phyloP scores from a whole-genome alignment of 2,797 vertebrate species.

The Picus viridis region DNA sequence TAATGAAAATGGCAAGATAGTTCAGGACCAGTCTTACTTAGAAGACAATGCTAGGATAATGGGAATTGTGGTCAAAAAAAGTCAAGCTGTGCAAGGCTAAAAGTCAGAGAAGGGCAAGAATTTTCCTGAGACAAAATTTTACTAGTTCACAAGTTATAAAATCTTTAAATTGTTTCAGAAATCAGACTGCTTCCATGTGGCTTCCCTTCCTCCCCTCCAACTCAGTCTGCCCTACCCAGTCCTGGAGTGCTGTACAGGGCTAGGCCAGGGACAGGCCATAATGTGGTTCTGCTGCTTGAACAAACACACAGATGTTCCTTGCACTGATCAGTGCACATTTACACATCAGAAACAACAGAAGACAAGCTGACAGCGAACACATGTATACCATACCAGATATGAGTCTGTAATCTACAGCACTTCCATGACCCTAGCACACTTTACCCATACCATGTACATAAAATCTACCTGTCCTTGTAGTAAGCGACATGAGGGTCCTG shows the following conservation, averaged over 20 bases:
- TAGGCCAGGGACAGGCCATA: background rate
- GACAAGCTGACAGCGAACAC: background rate
- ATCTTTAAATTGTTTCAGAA: background rate
- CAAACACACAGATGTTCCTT: background rate
- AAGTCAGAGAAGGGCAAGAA: background rate
- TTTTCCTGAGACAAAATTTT: background rate
- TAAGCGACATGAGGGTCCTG: background rate
- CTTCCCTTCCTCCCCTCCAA: background rate
- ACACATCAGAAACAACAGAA: background rate
- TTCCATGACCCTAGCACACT: background rate
- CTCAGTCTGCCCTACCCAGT: background rate
- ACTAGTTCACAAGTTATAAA: background rate
- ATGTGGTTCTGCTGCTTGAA: background rate
- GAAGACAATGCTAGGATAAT: background rate
- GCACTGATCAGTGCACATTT: background rate
- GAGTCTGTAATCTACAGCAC: background rate
- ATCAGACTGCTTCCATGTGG: background rate
- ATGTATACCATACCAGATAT: background rate
- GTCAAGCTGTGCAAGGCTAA: background rate
- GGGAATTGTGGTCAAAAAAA: background rate
- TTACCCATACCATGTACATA: fast-evolving
- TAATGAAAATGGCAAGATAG: background rate
- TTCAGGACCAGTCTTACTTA: background rate
- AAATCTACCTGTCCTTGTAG: background rate
- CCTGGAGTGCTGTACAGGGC: background rate